A percentile compares a stretch with the other conserved stretches of the same genome.
Evolutionary conservation across 2,113 vertebrate species (phyloP).

Genomic region (Tachuris rubrigastra): DNA sequence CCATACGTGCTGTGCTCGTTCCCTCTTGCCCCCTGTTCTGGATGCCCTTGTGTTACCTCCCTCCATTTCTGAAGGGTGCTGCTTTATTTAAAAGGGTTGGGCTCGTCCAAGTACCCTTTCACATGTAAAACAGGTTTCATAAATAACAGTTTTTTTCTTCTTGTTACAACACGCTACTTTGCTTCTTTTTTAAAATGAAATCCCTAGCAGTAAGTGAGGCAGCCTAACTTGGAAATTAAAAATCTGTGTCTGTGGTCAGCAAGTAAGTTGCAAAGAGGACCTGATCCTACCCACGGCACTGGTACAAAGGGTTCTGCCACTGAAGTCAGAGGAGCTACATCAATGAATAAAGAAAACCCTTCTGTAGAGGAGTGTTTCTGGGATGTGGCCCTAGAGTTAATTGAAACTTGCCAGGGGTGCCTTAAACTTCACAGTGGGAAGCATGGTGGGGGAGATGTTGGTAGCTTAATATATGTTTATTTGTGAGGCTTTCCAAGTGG

Average conservation of each 20-base stretch:
- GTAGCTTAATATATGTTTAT: background rate
- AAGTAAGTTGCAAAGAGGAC: background rate
- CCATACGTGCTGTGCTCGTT: accelerated
- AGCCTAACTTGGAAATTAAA: background rate
- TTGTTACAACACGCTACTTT: background rate
- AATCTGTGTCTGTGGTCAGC: background rate
- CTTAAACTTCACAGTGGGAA: background rate
- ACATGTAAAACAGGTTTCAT: background rate
- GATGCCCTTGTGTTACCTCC: too few relatives aligned
- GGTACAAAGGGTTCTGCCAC: accelerated
- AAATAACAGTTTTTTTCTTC: background rate
- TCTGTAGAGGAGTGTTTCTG: background rate
- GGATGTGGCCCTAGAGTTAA: background rate
- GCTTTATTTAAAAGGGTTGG: background rate
- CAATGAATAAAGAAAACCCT: background rate
- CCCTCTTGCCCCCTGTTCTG: background rate
- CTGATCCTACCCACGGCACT: accelerated
- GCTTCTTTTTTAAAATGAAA: background rate
- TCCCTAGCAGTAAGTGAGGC: background rate
- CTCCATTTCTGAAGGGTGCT: background rate
- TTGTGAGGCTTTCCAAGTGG: background rate
- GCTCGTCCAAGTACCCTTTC: background rate
- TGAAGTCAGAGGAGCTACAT: background rate
- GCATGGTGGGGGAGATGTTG: background rate
- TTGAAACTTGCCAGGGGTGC: background rate